These are phyloP conservation scores for Zaprionus kolodkinae DNA, from an alignment of 1,140 invertebrate species.

Conservation along the genomic window DNA sequence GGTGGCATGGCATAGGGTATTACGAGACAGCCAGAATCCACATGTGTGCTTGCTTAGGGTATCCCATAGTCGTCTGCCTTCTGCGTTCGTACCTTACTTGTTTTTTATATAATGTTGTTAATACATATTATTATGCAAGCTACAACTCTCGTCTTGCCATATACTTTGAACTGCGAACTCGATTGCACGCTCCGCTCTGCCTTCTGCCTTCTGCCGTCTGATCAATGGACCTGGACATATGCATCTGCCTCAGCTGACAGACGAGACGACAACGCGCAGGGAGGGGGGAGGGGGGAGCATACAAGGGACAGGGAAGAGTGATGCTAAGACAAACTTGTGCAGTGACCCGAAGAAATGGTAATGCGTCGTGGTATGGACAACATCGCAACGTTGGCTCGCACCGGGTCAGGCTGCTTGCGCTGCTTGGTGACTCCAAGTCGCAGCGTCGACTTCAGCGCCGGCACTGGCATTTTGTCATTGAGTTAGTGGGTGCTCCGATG, in stretches of 20 bases:
- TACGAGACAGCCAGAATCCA: background rate
- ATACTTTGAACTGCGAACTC: slow-evolving; percentile 81
- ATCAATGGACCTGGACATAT: slow-evolving; percentile 74
- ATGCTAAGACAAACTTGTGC: slow-evolving; percentile 46
- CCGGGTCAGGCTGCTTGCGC: slow-evolving; percentile 29
- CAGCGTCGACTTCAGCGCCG: background rate
- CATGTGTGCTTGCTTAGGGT: background rate
- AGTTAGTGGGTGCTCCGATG: slow-evolving; percentile 76
- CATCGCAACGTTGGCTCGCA: slow-evolving; percentile 33
- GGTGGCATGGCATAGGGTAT: no score
- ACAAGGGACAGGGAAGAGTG: slow-evolving; percentile 3
- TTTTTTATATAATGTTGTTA: slow-evolving; percentile 82
- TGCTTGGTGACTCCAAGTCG: slow-evolving; percentile 17
- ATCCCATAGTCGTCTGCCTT: slow-evolving; percentile 32
- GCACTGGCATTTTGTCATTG: slow-evolving; percentile 76
- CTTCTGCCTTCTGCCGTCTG: slow-evolving; percentile 42
- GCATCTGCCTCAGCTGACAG: slow-evolving; percentile 71
- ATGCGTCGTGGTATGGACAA: slow-evolving; percentile 53
- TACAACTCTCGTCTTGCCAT: slow-evolving; percentile 32
- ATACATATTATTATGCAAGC: slow-evolving; percentile 83
- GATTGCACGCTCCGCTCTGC: slow-evolving; percentile 38
- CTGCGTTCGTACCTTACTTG: slow-evolving; percentile 53
- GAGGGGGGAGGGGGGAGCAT: background rate
- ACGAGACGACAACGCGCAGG: slow-evolving; percentile 19
- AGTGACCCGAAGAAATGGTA: slow-evolving; percentile 82